Evolutionary conservation across 2,113 vertebrate genomes (phyloP), one percentile per base, ranked within the genome.

Genomic region (Hucho hucho): DNA sequence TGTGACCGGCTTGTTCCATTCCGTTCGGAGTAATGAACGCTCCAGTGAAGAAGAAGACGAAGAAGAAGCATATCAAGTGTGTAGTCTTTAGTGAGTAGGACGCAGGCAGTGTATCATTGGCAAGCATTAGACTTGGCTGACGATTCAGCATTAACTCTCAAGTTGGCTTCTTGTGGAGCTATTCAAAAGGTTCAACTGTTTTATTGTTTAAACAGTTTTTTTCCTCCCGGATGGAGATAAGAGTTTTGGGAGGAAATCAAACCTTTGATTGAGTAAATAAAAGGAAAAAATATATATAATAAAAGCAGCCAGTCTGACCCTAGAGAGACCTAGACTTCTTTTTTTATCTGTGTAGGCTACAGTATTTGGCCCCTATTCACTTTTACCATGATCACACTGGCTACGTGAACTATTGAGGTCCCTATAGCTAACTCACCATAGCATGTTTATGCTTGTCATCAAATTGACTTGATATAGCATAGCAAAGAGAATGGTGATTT

Each of bases 381-480:
- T n/a, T 63, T 63, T 65, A 12, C 25, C n/a, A 4, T 65, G 65
- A 67, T 61, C 3, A 6, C 64, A 29, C 4, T 25, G 49, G 64
- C 77, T 32, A 28, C 69, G 2, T 73, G 58, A 72, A 79, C 47
- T 64, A 72, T 46, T 29, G 64, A 18, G 65, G 37, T 12, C 47
- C 73, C 58, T 11, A 16, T 18, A 18, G 71, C 75, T 85, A 79
- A 79, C 75, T 72, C 74, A 47, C 75, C 73, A 47, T 79, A 64
- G 28, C 70, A 16, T 69, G 73, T 87, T 82, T 83, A 72, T 43
- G 37, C 7, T 9, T 43, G 37, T 11, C 37, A 73, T 79, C 72
- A 25, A 76, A 79, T 79, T 85, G 81, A 88, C 84, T 84, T 79
- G 65, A 75, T 81, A 72, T 65, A 75, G 29, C 74, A 79, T 80